Evolutionary conservation across 2,113 vertebrate genomes (phyloP), one percentile per base, ranked within the genome.

Genomic region (Pseudopodoces humilis): DNA sequence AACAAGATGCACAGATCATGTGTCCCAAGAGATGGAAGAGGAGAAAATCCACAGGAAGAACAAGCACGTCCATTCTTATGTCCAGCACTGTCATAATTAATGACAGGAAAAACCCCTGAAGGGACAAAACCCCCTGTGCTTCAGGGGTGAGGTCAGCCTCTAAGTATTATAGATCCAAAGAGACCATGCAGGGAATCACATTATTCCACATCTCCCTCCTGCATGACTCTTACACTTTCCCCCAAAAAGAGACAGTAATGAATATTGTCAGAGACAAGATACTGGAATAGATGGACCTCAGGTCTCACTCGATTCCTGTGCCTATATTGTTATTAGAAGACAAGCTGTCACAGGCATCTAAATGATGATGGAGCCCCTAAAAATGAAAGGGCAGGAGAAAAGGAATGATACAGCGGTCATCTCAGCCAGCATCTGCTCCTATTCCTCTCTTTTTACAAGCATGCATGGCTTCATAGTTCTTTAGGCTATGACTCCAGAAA

Each of bases 241-340:
- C 25, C 7, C 15, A 18, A 76, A 91, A 47, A 64, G 87, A 62
- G 72, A 85, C 75, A 35, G 30, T 96, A 96, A 96, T 95, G 75
- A 88, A 95, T 93, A 94, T 95, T 94, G 83, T 83, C 86, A 86
- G 89, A 82, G 93, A 94, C 82, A 87, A 85, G 91, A 68, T 55
- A 63, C 75, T 67, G 94, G 82, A 94, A 88, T 13, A 91, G 63
- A 92, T 20, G 52, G 82, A 90, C 68, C 87, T 77, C 12, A 67
- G 79, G 91, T 94, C 91, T 94, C 78, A 41, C 52, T 80, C 33
- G 17, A 7, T 63, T 88, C 63, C 75, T 83, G 50, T 52, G 68
- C 55, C 68, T 83, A 5, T 44, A 59, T 31, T 91, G 74, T 86
- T 89, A 85, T 43, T 43, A 85, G 84, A 85, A 85, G 79, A 83